These are phyloP conservation scores for Apus apus DNA, from an alignment of 2,113 vertebrate genomes.

Conservation along the genomic window DNA sequence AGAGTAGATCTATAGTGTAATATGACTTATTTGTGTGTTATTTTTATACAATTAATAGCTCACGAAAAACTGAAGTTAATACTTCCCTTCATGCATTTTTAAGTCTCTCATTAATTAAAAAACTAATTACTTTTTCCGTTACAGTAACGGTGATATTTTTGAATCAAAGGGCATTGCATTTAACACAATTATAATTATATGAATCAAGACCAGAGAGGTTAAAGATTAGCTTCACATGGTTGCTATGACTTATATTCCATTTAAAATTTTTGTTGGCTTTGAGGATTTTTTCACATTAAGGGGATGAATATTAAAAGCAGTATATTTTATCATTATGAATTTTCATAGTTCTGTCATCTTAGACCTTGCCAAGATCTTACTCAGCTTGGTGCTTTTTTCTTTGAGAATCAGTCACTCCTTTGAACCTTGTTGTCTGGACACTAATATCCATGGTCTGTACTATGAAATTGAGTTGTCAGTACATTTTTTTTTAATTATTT, in stretches of 20 bases:
- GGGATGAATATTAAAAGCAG: not conserved
- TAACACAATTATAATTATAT: slow-evolving; percentile 21
- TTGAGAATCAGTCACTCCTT: not conserved
- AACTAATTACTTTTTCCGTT: slow-evolving; percentile 31
- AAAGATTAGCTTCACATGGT: slow-evolving; percentile 2
- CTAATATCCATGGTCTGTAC: not conserved
- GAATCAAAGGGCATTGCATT: slow-evolving; percentile 40
- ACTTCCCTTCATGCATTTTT: not conserved
- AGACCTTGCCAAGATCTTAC: not conserved
- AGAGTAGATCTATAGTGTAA: not conserved
- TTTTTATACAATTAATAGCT: slow-evolving; percentile 34
- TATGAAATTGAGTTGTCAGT: not conserved
- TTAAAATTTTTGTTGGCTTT: not conserved
- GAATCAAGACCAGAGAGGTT: slow-evolving; percentile 23
- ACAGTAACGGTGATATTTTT: slow-evolving; percentile 34
- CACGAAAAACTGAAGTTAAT: not conserved
- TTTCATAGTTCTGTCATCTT: not conserved
- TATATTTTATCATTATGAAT: not conserved
- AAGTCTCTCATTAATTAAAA: slow-evolving; percentile 50
- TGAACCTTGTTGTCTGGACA: not conserved
- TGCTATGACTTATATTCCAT: not conserved
- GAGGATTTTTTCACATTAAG: not conserved
- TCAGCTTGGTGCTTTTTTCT: not conserved
- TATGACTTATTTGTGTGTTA: not conserved
- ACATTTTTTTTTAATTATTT: not conserved